Base-by-base conservation (phyloP, 2,888 invertebrate genomes). In the Trichopria drosophilae region DNA sequence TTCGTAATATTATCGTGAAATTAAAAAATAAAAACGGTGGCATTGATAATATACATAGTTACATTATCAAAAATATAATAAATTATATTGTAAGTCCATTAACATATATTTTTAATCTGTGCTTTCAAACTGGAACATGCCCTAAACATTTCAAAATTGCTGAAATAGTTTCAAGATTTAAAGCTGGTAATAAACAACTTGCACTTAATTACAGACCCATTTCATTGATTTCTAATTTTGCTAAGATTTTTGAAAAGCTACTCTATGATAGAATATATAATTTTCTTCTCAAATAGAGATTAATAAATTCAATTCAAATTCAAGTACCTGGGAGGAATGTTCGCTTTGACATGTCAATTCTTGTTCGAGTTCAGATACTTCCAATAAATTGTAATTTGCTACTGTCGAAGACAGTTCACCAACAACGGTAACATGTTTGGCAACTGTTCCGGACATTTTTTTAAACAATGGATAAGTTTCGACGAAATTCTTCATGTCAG, bases 391-490 rank as follows among this genome's bases (percentile, higher is more conserved):
- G 67, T 89, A 82, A 32, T 82, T 82, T 23, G 82, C 84, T 34
- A 98, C 93, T 55, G 90, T 77, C 13, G 89, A 81, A 1, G 96
- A 96, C 58, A 99, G 79, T 77, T 98, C 97, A 1, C 96, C 94
- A 44, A 99, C 93, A 24, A 99, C 87, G 0, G 93, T 94, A 39
- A 99, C 91, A 78, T 99, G 99, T 75, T 98, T 99, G 5, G 94
- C 87, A 18, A 99, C 96, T 2, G 97, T 96, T 15, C 94, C 94
- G 0, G 91, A 91, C 83, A 93, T 86, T 83, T 93, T 93, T 80
- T 96, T 97, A 73, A 99, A 99, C 62, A 97, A 88, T 0, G 99
- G 99, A 79, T 99, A 99, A 10, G 90, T 88, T 75, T 99, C 98
- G 0, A 99, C 93, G 75, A 98, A 98, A 67, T 85, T 88, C 80